Evolutionary conservation across 1,140 invertebrate genomes (phyloP).

Genomic region (Ptiloglossa arizonensis): DNA sequence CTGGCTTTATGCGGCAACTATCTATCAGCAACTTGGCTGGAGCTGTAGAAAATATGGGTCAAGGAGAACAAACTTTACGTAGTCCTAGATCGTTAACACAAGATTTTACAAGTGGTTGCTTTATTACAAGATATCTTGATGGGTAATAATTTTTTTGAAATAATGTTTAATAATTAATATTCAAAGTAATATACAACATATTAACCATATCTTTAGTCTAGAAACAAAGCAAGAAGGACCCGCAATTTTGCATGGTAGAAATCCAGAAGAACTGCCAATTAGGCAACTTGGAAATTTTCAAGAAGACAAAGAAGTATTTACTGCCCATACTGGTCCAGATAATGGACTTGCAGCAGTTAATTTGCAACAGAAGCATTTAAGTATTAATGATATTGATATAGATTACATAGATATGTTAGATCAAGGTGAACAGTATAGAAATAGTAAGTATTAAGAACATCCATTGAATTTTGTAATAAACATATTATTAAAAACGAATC

Average conservation of each 20-base stretch:
- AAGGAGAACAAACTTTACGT: conserved; percentile 70
- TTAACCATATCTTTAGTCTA: conserved; percentile 62
- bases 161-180: conserved; percentile 16
- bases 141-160: conserved; percentile 82
- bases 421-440: conserved; percentile 81
- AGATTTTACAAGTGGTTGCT: conserved; percentile 85
- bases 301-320: conserved; percentile 83
- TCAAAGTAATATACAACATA: conserved; percentile 18
- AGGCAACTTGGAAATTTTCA: conserved; percentile 82
- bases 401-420: conserved; percentile 89
- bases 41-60: conserved; percentile 80
- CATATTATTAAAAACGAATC: neutral
- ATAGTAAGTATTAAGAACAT: conserved; percentile 79
- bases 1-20: conserved; percentile 88
- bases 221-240: conserved; percentile 82
- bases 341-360: conserved; percentile 89
- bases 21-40: conserved; percentile 85
- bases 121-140: conserved; percentile 88
- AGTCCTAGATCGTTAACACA: conserved; percentile 70
- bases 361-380: conserved; percentile 85
- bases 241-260: conserved; percentile 85
- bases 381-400: conserved; percentile 86
- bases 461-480: conserved; percentile 82
- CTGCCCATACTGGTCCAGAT: conserved; percentile 89
- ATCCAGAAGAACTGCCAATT: conserved; percentile 85